Percentiles rank a stretch among this genome's conserved stretches.
These are phyloP conservation scores for Tetragonula clypearis DNA, from an alignment of 1,140 invertebrate genomes.

Conservation along the genomic window DNA sequence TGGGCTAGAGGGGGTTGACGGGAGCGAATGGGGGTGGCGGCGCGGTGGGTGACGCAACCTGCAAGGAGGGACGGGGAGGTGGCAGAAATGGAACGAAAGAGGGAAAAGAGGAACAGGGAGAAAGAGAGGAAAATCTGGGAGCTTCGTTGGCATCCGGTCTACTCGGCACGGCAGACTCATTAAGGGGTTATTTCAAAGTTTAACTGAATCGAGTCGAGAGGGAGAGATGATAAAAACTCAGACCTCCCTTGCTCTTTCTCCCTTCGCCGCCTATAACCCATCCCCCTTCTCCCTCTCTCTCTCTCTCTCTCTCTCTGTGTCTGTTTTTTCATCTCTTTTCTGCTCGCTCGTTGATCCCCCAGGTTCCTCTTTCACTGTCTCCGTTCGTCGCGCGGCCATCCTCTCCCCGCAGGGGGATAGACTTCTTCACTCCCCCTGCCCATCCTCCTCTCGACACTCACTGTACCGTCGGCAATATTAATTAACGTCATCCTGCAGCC, in stretches of 20 bases:
- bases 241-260: conserved; percentile 34
- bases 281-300: neutral
- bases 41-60: conserved; percentile 20
- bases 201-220: conserved; percentile 74
- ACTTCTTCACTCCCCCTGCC: conserved; percentile 49
- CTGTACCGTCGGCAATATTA: conserved; percentile 71
- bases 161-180: conserved; percentile 74
- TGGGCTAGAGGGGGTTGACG: neutral
- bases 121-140: conserved; percentile 70
- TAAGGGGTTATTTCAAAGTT: conserved; percentile 78
- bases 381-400: conserved; percentile 26
- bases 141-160: conserved; percentile 70
- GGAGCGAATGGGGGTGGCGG: neutral
- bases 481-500: conserved; percentile 72
- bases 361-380: neutral
- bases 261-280: conserved; percentile 25
- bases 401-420: conserved; percentile 21
- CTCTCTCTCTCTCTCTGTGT: neutral
- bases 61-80: conserved; percentile 1
- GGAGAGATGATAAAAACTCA: conserved; percentile 70
- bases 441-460: conserved; percentile 36
- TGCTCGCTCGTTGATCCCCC: neutral
- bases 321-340: neutral
- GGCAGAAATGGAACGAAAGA: conserved; percentile 38
- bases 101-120: conserved; percentile 50